phyloP scores from a whole-genome alignment of 37 sponge, comb jelly and placozoan species.

The Aplysina aerophoba region DNA sequence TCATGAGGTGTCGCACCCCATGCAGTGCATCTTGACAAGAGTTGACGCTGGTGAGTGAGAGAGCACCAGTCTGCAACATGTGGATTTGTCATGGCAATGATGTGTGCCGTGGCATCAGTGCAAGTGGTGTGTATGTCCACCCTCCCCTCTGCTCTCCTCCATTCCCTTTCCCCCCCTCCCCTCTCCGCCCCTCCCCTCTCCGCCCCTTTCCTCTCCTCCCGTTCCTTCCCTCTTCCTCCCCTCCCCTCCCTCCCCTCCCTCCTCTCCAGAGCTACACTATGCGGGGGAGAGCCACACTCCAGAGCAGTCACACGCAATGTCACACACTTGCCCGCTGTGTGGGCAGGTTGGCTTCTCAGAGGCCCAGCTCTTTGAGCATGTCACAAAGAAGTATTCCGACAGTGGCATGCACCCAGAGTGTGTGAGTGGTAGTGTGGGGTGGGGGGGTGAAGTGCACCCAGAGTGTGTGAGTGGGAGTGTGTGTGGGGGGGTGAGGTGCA shows the following conservation, averaged over 20 bases:
- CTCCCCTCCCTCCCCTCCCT: background rate
- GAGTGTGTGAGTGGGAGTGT: background rate
- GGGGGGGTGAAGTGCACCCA: background rate
- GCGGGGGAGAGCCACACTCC: conserved; percentile 75
- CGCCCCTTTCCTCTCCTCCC: background rate
- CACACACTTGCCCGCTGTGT: conserved; percentile 90
- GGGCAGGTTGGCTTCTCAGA: conserved; percentile 83
- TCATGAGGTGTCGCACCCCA: conserved; percentile 78
- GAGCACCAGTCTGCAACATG: too few species aligned
- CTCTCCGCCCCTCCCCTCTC: background rate
- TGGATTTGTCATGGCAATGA: too few species aligned
- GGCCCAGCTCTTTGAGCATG: conserved; percentile 79
- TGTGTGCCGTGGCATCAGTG: too few species aligned
- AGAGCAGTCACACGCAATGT: conserved; percentile 73
- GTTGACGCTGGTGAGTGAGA: conserved; percentile 73
- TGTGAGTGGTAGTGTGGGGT: conserved; percentile 19
- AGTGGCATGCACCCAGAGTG: conserved; percentile 41
- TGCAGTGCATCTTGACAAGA: conserved; percentile 94
- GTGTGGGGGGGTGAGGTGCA: background rate
- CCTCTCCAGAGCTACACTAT: conserved; percentile 73
- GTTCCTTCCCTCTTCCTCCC: too few species aligned
- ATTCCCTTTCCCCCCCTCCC: background rate
- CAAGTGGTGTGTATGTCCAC: too few species aligned
- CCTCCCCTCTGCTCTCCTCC: background rate
- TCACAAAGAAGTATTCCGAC: conserved; percentile 76